A percentile compares a stretch with the other conserved stretches of the same genome.
These are phyloP conservation scores for Cynocephalus volans DNA, from an alignment of 2,113 vertebrate species.

Conservation along the genomic window DNA sequence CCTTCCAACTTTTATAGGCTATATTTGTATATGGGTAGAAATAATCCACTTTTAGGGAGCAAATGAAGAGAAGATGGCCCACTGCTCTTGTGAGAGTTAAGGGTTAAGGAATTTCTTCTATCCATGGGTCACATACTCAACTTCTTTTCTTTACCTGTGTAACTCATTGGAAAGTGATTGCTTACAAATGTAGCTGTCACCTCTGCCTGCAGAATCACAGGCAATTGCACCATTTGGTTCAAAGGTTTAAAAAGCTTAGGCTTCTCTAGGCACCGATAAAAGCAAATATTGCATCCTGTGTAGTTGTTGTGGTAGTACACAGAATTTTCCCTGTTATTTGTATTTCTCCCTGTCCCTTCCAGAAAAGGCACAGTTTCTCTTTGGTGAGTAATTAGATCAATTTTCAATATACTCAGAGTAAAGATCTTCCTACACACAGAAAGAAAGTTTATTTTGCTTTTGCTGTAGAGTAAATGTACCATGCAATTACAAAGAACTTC, in stretches of 20 bases:
- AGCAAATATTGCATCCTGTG: neutral
- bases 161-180: constrained; percentile 60
- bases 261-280: neutral
- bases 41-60: neutral
- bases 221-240: neutral
- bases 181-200: neutral
- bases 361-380: constrained; percentile 4
- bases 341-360: constrained; percentile 33
- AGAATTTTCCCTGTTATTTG: constrained; percentile 21
- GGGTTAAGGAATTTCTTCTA: constrained; percentile 2
- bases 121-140: neutral
- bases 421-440: constrained; percentile 4
- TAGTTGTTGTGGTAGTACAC: neutral
- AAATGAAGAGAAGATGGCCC: constrained; percentile 5
- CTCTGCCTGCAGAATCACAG: constrained; percentile 36
- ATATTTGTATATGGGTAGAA: constrained; percentile 12
- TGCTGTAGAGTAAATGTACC: neutral
- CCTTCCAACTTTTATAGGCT: neutral
- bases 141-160: neutral
- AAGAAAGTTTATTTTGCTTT: constrained; percentile 62
- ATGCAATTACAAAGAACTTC: constrained; percentile 41
- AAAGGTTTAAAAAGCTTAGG: neutral
- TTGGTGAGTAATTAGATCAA: constrained; percentile 44
- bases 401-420: constrained; percentile 42
- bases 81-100: neutral